Evolutionary conservation across 1,140 invertebrate genomes (phyloP).

Genomic region (Cherax destructor): DNA sequence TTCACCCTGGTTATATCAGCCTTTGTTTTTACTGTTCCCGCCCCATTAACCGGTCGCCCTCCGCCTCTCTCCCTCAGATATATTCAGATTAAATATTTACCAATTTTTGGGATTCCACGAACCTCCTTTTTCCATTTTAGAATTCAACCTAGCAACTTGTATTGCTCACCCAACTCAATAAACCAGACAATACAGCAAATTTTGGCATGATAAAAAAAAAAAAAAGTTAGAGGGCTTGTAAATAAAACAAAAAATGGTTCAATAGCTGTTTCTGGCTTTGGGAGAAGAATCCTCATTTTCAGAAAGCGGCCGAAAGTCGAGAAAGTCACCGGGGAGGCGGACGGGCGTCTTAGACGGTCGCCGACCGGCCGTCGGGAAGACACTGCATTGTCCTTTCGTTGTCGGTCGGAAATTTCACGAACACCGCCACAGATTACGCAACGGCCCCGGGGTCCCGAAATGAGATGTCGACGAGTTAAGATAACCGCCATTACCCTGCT

Average conservation of each 20-base stretch:
- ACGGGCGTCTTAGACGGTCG: too few species aligned
- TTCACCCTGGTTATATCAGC: slow-evolving; percentile 14
- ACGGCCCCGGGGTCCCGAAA: background rate
- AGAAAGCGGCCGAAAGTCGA: background rate
- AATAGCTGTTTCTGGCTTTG: background rate
- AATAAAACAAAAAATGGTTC: background rate
- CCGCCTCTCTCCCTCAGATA: slow-evolving; percentile 7
- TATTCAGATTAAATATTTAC: slow-evolving; percentile 35
- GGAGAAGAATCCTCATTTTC: background rate
- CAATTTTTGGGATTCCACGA: slow-evolving; percentile 20
- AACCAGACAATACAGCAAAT: too few species aligned
- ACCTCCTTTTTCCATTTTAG: background rate
- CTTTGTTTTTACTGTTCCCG: slow-evolving; percentile 10
- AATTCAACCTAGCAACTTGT: too few species aligned
- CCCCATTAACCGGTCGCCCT: background rate
- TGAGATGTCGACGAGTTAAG: slow-evolving; percentile 58
- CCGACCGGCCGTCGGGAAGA: background rate
- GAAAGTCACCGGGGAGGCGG: background rate
- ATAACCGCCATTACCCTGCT: background rate
- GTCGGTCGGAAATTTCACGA: background rate
- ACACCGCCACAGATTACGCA: slow-evolving; percentile 24
- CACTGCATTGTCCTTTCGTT: background rate
- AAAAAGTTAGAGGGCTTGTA: too few species aligned
- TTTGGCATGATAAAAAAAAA: too few species aligned
- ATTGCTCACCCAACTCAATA: too few species aligned